Conservation (phyloP, 2,888 invertebrate species). For the Ichneumon xanthorius region DNA sequence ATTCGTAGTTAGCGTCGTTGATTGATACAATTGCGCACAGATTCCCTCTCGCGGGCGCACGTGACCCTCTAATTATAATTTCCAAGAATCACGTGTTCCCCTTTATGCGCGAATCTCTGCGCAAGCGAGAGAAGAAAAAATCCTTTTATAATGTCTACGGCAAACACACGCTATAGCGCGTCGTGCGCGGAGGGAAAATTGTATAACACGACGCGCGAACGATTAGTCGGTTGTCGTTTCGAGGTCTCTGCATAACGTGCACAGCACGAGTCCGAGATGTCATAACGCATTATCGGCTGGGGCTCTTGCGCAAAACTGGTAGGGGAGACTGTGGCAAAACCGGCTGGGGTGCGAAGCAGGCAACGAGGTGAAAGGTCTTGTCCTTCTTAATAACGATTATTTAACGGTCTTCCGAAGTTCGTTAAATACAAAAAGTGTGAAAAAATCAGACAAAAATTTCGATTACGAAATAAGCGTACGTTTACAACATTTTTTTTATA, state of each 20-base stretch:
- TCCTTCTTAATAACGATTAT: no score
- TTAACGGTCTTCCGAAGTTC: no score
- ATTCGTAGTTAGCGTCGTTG: not conserved
- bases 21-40: not conserved
- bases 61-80: conserved; percentile 51
- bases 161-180: conserved; percentile 16
- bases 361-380: no score
- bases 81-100: conserved; percentile 38
- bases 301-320: conserved; percentile 43
- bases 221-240: conserved; percentile 61
- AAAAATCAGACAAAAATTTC: no score
- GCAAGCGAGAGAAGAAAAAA: conserved; percentile 8
- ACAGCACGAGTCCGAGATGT: conserved; percentile 43
- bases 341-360: no score
- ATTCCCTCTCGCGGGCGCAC: conserved; percentile 25
- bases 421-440: no score
- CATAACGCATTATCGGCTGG: conserved; percentile 58
- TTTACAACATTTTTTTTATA: no score
- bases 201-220: conserved; percentile 56
- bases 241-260: conserved; percentile 54
- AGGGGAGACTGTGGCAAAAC: not conserved
- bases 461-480: no score
- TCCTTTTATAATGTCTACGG: conserved; percentile 40
- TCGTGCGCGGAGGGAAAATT: conserved; percentile 39
- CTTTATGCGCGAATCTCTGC: conserved; percentile 23